A percentile compares a stretch with the other conserved stretches of the same genome.
Evolutionary conservation across 2,797 vertebrate genomes (phyloP).

Genomic region (Parauchenoglanis punctatus): DNA sequence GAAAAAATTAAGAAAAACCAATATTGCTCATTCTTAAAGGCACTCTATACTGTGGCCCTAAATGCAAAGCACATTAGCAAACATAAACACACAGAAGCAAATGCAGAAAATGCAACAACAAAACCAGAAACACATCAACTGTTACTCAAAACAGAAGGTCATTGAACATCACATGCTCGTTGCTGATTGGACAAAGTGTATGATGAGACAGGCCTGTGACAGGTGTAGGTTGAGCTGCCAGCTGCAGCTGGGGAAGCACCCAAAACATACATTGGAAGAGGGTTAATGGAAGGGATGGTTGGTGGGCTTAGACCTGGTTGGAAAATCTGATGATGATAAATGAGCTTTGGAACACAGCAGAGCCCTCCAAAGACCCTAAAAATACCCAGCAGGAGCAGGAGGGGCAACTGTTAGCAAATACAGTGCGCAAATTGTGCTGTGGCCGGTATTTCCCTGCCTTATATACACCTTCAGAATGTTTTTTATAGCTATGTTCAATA

Average conservation of each 20-base stretch:
- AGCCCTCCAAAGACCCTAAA: conserved; percentile 29
- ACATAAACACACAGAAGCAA: background rate
- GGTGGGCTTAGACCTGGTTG: conserved; percentile 46
- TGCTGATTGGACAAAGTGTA: background rate
- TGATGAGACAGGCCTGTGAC: conserved; percentile 53
- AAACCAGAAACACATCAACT: background rate
- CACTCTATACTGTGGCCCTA: background rate
- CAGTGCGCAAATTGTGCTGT: conserved; percentile 8
- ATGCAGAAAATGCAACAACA: background rate
- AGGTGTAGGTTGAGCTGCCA: conserved; percentile 64
- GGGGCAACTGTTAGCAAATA: conserved; percentile 9
- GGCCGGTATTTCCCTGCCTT: background rate
- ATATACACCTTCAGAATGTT: conserved; percentile 21
- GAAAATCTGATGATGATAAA: conserved; percentile 66
- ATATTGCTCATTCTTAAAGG: background rate
- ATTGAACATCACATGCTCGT: background rate
- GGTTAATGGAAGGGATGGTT: conserved; percentile 15
- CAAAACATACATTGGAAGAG: conserved; percentile 52
- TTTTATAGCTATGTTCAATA: background rate
- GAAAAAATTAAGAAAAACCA: background rate
- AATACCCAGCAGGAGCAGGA: conserved; percentile 27
- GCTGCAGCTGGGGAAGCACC: conserved; percentile 57
- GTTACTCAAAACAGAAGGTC: background rate
- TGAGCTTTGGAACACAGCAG: conserved; percentile 49
- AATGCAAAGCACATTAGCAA: background rate